Base-by-base conservation (phyloP, 2,113 vertebrate species). In the Neodontobutis hainanensis region DNA sequence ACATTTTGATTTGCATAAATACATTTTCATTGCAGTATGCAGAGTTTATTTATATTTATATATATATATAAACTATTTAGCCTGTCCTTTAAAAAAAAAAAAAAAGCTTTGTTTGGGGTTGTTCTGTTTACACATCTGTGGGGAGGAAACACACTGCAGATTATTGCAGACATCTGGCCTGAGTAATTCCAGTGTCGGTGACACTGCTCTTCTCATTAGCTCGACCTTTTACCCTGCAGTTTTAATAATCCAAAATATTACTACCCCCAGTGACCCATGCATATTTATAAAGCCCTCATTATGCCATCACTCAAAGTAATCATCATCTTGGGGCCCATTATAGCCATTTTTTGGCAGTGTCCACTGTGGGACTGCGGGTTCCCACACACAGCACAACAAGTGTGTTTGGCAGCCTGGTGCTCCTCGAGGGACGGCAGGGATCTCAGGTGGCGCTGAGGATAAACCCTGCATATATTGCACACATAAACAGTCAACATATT, bases 221-320 rank as follows among this genome's bases (percentile, higher is more conserved):
- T 70, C 90, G 89, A 90, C 88, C 90, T 90, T 82, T 88, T 83
- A 91, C 79, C 88, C 81, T 55, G 55, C 75, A 73, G 73, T 83
- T 85, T 87, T 85, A 91, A 91, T 89, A 91, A 90, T 87, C 76
- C 82, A 80, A 73, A 81, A 83, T 80, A 88, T 87, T 66, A 78
- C 82, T 71, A 76, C 81, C 84, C 81, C 87, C 50, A n/a, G 80
- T 86, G 89, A 87, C 85, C 85, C 68, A 81, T 91, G 87, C 87
- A 91, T 92, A 91, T 93, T 91, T 90, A 92, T 91, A 73, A 83
- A 81, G 69, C 36, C 66, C 83, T 91, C 87, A 91, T 92, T 91
- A 92, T 89, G 82, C 88, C 83, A 90, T 91, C 86, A 87, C 69
- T 92, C 86, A 90, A 83, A 77, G 85, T 87, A 81, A 91, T 88